These are phyloP conservation scores for Amblyopsis rosae DNA, from an alignment of 2,113 vertebrate genomes.

Conservation along the genomic window DNA sequence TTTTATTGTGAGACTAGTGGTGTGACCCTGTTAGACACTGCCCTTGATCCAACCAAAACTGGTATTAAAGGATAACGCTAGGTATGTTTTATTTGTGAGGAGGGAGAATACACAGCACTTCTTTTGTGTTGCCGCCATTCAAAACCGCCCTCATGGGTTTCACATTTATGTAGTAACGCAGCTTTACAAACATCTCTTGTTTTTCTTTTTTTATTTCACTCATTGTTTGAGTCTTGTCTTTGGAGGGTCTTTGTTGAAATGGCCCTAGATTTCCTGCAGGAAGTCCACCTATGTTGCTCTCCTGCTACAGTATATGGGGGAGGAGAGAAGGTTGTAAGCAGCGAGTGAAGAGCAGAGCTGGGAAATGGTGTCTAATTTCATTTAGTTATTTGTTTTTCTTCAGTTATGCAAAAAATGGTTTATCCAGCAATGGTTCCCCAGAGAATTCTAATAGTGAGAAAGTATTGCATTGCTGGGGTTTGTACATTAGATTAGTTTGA, in stretches of 20 bases:
- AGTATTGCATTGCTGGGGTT: no score
- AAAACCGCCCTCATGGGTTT: conserved; percentile 7
- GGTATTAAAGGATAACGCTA: conserved; percentile 45
- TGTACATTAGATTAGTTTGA: no score
- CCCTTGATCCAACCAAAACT: conserved; percentile 50
- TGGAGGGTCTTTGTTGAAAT: conserved; percentile 36
- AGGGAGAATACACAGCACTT: background rate
- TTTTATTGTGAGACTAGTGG: conserved; percentile 27
- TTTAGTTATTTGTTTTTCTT: no score
- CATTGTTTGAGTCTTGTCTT: conserved; percentile 43
- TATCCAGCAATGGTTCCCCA: no score
- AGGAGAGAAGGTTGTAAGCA: no score
- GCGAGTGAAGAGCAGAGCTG: no score
- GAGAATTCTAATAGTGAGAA: no score
- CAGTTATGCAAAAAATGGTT: no score
- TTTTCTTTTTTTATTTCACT: conserved; percentile 21
- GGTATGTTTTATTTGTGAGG: conserved; percentile 23
- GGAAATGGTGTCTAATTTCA: no score
- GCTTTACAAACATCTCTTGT: background rate
- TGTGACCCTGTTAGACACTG: background rate
- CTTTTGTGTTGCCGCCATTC: background rate
- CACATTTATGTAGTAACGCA: conserved; percentile 22
- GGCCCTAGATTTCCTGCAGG: conserved; percentile 53
- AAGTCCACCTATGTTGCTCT: conserved; percentile 35
- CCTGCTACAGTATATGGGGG: no score